Evolutionary conservation across 2,797 vertebrate genomes (phyloP).

Genomic region (Threskiornis aethiopicus): DNA sequence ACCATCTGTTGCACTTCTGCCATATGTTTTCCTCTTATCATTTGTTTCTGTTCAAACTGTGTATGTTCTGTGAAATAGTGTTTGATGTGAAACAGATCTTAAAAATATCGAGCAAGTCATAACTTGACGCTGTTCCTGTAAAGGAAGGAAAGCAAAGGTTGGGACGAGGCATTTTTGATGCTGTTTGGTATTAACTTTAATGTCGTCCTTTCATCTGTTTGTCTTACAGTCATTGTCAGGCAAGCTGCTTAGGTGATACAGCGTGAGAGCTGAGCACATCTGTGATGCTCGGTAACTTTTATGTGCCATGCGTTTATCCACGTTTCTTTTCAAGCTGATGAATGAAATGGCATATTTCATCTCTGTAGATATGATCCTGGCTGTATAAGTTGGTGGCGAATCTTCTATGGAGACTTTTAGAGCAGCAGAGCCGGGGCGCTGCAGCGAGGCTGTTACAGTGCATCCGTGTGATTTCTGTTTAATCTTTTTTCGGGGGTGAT

Average conservation of each 20-base stretch:
- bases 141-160: background rate
- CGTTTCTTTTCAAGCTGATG: background rate
- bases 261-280: background rate
- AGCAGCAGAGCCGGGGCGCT: accelerated
- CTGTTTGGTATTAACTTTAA: background rate
- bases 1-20: background rate
- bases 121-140: background rate
- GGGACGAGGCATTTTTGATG: background rate
- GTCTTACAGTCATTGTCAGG: background rate
- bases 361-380: background rate
- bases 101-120: background rate
- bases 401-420: background rate
- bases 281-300: background rate
- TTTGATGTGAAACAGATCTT: background rate
- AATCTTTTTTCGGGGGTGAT: background rate
- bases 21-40: background rate
- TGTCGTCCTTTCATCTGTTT: background rate
- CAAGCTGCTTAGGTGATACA: background rate
- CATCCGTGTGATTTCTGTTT: background rate
- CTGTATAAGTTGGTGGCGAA: background rate
- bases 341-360: background rate
- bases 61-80: background rate
- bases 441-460: background rate
- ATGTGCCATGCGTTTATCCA: background rate
- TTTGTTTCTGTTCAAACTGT: background rate